Conservation (phyloP, 1,140 invertebrate genomes). For the Listronotus oregonensis region DNA sequence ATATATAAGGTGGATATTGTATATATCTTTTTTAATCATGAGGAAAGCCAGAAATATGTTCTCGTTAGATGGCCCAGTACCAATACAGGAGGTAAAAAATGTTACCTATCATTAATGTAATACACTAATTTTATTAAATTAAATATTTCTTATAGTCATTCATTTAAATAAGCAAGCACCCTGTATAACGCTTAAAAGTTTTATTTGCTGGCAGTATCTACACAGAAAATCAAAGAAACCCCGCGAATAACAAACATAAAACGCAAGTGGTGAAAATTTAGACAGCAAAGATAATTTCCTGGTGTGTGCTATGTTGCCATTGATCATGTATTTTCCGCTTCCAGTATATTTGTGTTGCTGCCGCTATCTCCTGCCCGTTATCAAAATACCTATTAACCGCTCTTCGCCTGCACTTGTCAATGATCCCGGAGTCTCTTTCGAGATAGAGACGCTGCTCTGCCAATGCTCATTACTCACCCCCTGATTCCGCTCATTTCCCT, state of each 20-base stretch:
- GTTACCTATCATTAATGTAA: no score
- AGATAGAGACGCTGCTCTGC: slow-evolving; percentile 49
- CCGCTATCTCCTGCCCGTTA: slow-evolving; percentile 54
- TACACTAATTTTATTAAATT: no score
- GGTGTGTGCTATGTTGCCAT: slow-evolving; percentile 53
- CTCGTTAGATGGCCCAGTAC: no score
- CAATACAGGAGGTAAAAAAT: no score
- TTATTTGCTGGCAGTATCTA: slow-evolving; percentile 40
- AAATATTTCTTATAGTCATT: no score
- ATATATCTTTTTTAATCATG: no score
- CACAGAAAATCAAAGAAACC: slow-evolving; percentile 4
- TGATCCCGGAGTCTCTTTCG: slow-evolving; percentile 54
- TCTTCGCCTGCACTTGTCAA: slow-evolving; percentile 57
- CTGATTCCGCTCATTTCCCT: slow-evolving; percentile 41
- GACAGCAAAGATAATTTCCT: slow-evolving; percentile 51
- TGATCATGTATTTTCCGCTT: slow-evolving; percentile 58
- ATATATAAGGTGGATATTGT: no score
- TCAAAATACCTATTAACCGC: slow-evolving; percentile 58
- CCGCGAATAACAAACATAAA: slow-evolving; percentile 44
- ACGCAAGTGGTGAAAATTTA: slow-evolving; percentile 49
- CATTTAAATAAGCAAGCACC: no score
- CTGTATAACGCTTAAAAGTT: no score
- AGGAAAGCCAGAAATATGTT: no score
- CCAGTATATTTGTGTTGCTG: slow-evolving; percentile 54
- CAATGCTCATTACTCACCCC: slow-evolving; percentile 54